Evolutionary conservation across 2,113 vertebrate genomes (phyloP), one percentile per base, ranked within the genome.

Genomic region (Solea solea): DNA sequence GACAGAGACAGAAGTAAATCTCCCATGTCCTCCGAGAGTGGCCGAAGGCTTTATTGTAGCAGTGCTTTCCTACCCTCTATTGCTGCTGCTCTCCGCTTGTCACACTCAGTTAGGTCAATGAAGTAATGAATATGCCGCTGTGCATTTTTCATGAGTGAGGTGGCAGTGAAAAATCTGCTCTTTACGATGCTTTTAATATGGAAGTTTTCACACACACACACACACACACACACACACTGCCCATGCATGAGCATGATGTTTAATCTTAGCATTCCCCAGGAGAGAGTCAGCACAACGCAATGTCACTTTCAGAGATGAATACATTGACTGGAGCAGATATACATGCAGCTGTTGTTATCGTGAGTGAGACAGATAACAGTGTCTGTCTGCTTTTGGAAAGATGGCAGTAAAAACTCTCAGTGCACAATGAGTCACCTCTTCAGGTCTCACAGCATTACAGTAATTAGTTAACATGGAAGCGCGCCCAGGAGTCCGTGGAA

Each of bases 91-190:
- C 89, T 87, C 62, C 41, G 66, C 88, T 86, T 94, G 92, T 92
- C 93, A 93, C 84, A 88, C 83, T 88, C 80, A 87, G 70, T 94
- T 91, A 92, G 88, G 72, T 88, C 85, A 90, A 66, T 86, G 85
- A 76, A 89, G 88, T 89, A 86, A 93, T 89, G 85, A 92, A 87
- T 89, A 90, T 86, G 84, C 90, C 52, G 60, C 82, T 83, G 80
- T 91, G 84, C 85, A 90, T 90, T 90, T 91, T 92, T 92, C 88
- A 93, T 91, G 85, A 88, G 82, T 74, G 84, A 72, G 84, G 82
- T 80, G 78, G 80, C 76, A 70, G 84, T 64, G 75, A 81, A 86
- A 87, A 90, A 90, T 91, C 81, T 66, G 82, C 74, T 88, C 72
- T 76, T 88, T 74, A 64, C 90, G 81, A 88, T 82, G 79, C 83